These are phyloP conservation scores for Hyposoter dolosus DNA, from an alignment of 2,888 invertebrate genomes.

Conservation along the genomic window DNA sequence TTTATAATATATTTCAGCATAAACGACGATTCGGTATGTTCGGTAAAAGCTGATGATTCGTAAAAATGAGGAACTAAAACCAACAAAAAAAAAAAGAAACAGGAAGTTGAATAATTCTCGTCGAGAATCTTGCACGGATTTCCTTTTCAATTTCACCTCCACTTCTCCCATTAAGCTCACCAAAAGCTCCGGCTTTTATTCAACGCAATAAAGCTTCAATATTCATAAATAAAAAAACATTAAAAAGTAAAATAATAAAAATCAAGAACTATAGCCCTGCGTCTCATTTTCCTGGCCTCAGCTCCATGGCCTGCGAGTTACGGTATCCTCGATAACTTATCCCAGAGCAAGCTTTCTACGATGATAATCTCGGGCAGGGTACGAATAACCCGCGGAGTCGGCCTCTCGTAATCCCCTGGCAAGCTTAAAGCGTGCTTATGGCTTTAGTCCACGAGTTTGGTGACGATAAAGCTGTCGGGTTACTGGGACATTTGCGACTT, in stretches of 20 bases:
- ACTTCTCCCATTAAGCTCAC: neutral
- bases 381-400: constrained; percentile 73
- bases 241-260: neutral
- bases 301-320: constrained; percentile 32
- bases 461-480: constrained; percentile 72
- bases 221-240: neutral
- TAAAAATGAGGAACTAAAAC: neutral
- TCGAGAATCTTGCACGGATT: neutral
- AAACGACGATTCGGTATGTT: neutral
- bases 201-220: neutral
- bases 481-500: constrained; percentile 69
- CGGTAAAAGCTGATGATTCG: neutral
- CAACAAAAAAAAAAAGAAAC: neutral
- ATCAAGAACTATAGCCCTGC: neutral
- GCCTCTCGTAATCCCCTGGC: constrained; percentile 74
- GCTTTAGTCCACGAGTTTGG: constrained; percentile 72
- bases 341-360: constrained; percentile 68
- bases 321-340: constrained; percentile 69
- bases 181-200: neutral
- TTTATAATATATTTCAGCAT: neutral
- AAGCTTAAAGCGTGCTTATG: constrained; percentile 75
- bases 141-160: neutral
- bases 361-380: constrained; percentile 73
- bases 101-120: neutral
- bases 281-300: constrained; percentile 49